Base-by-base conservation (phyloP, 2,113 vertebrate genomes). In the Spea bombifrons region DNA sequence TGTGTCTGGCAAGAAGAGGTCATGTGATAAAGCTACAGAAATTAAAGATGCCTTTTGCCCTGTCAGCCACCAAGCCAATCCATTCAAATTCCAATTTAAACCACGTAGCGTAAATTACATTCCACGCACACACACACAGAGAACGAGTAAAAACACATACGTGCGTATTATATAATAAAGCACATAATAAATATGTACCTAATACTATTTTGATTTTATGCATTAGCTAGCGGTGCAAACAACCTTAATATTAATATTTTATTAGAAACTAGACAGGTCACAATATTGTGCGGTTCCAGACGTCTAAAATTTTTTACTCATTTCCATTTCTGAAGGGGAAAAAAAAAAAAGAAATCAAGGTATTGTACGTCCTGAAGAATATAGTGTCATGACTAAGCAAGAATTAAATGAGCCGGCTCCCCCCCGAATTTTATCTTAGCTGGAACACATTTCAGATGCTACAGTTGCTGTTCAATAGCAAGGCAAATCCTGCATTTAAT, bases 371-470 rank as follows among this genome's bases (percentile, higher is more conserved):
- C 81, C 82, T 16, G 75, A n/a, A 68, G 83, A 86, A 88, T 78
- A 76, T 30, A 55, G 73, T 84, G 82, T 67, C n/a, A 75, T 88
- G 88, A 89, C 86, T 88, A 88, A 89, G 86, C 85, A 84, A 82
- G 84, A 55, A 79, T 68, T 64, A 15, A 83, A 71, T 82, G 76
- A 85, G 77, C 49, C 44, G 86, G 81, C 73, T 50, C 71, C 78
- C 76, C 74, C 49, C 73, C 86, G 83, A 82, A 80, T 84, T 85
- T 86, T 87, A 83, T 85, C 83, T 88, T 74, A 47, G 74, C 81
- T 71, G 81, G 81, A 88, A 85, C 82, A 88, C 83, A 85, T 86
- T 86, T 87, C 83, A 83, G 86, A 89, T 81, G 85, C 83, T 45
- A 82, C 81, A 88, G 81, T 50, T 0, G 83, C 44, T 84, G 80